Percentiles rank a stretch among this genome's conserved stretches.
phyloP scores from a whole-genome alignment of 1,140 invertebrate genomes.

The Bombus difficillimus region DNA sequence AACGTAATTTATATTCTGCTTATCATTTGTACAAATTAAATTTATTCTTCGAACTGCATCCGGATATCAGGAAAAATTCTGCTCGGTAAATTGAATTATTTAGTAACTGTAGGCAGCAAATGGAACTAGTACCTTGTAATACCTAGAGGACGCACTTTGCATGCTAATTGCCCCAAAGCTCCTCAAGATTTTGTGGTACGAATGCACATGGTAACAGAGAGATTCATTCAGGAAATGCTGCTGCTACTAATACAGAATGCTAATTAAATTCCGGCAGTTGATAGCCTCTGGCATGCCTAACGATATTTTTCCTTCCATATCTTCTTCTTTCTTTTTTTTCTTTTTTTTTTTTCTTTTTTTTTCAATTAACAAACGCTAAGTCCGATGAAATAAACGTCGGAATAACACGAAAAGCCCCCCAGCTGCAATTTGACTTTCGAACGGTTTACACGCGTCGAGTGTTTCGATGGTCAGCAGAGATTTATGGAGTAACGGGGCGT shows the following conservation, averaged over 20 bases:
- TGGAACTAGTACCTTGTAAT: constrained; percentile 1
- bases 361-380: constrained; percentile 1
- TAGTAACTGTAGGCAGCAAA: constrained; percentile 1
- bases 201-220: constrained; percentile 3
- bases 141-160: not conserved
- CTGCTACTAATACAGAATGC: constrained; percentile 23
- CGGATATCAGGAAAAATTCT: not conserved
- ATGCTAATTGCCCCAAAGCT: constrained; percentile 4
- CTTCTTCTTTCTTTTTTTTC: not conserved
- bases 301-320: not conserved
- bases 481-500: constrained; percentile 43
- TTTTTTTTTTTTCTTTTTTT: too few species aligned
- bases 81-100: not conserved
- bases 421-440: constrained; percentile 30
- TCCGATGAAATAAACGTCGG: not conserved
- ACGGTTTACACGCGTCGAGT: constrained; percentile 28
- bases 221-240: constrained; percentile 23
- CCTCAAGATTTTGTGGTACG: constrained; percentile 10
- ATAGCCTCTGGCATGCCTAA: not conserved
- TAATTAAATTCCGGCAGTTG: constrained; percentile 15
- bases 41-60: not conserved
- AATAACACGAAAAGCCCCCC: not conserved
- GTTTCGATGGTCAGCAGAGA: constrained; percentile 36
- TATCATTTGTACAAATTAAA: not conserved
- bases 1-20: not conserved